phyloP scores from a whole-genome alignment of 1,140 invertebrate species.

The Drosophila murphyi region DNA sequence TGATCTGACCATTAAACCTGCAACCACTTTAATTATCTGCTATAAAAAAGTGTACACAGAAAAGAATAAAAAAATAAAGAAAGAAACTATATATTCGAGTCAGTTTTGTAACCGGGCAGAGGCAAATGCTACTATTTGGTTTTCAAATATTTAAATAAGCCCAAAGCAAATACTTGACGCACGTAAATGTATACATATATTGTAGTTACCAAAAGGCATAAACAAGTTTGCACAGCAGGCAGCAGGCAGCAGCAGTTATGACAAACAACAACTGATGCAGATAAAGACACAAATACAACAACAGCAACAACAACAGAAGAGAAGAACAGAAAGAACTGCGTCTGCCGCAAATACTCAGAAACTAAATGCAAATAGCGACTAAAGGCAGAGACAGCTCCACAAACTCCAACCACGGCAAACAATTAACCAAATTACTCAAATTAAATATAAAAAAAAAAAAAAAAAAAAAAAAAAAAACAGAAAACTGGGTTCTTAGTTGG shows the following conservation, averaged over 20 bases:
- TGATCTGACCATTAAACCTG: slow-evolving; percentile 52
- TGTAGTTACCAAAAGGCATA: slow-evolving; percentile 58
- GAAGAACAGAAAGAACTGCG: slow-evolving; percentile 20
- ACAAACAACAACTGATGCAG: slow-evolving; percentile 52
- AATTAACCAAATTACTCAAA: slow-evolving; percentile 32
- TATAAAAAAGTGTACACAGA: slow-evolving; percentile 53
- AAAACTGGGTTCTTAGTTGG: slow-evolving; percentile 25
- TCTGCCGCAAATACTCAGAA: slow-evolving; percentile 62
- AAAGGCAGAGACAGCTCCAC: not conserved
- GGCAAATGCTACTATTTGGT: slow-evolving; percentile 70
- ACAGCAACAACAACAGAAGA: not conserved
- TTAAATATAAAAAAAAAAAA: slow-evolving; percentile 49
- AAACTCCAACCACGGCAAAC: slow-evolving; percentile 11
- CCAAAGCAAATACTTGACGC: slow-evolving; percentile 69
- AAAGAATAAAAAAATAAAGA: slow-evolving; percentile 29
- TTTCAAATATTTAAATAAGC: slow-evolving; percentile 71
- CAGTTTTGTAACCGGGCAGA: not conserved
- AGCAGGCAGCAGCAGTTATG: slow-evolving; percentile 14
- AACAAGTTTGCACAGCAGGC: slow-evolving; percentile 59
- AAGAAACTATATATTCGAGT: slow-evolving; percentile 24
- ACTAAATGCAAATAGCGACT: slow-evolving; percentile 54
- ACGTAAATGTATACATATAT: slow-evolving; percentile 26
- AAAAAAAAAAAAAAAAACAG: not conserved
- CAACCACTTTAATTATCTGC: slow-evolving; percentile 68
- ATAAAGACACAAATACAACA: slow-evolving; percentile 52